A percentile compares a stretch with the other conserved stretches of the same genome.
These are phyloP conservation scores for Papilio helenus DNA, from an alignment of 1,140 invertebrate species.

Conservation along the genomic window DNA sequence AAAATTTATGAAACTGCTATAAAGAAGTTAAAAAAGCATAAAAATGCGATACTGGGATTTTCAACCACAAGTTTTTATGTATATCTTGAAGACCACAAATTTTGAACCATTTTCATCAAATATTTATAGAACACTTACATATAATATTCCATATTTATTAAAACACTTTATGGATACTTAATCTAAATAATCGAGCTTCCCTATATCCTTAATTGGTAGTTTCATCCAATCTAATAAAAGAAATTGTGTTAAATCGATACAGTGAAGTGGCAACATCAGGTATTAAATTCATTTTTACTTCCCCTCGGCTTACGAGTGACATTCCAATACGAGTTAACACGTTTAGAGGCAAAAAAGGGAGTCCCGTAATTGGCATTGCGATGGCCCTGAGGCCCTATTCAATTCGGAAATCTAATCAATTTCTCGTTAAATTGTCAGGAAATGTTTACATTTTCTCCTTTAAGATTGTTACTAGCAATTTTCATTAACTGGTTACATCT, in stretches of 20 bases:
- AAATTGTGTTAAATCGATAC: conserved; percentile 48
- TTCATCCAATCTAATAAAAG: conserved; percentile 23
- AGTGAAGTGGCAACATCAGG: not conserved
- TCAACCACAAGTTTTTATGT: too few species aligned
- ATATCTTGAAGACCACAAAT: too few species aligned
- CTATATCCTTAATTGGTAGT: conserved; percentile 12
- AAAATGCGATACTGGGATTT: not conserved
- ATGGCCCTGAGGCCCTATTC: conserved; percentile 35
- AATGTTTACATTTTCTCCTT: conserved; percentile 33
- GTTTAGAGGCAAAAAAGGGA: conserved; percentile 35
- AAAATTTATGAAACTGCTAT: not conserved
- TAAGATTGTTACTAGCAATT: conserved; percentile 28
- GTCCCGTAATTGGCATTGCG: conserved; percentile 37
- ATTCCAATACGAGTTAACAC: conserved; percentile 37
- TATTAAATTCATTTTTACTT: conserved; percentile 22
- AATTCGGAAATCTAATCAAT: conserved; percentile 38
- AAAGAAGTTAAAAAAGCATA: not conserved
- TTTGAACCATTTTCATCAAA: not conserved
- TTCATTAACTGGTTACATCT: conserved; percentile 10
- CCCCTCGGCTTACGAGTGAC: conserved; percentile 24
- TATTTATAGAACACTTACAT: not conserved
- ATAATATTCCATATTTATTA: not conserved
- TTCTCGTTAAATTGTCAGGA: conserved; percentile 38
- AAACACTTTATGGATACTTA: conserved; percentile 31
- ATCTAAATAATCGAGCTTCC: conserved; percentile 44